Evolutionary conservation across 2,888 invertebrate genomes (phyloP), one percentile per base, ranked within the genome.

Genomic region (Punctoribates punctum): DNA sequence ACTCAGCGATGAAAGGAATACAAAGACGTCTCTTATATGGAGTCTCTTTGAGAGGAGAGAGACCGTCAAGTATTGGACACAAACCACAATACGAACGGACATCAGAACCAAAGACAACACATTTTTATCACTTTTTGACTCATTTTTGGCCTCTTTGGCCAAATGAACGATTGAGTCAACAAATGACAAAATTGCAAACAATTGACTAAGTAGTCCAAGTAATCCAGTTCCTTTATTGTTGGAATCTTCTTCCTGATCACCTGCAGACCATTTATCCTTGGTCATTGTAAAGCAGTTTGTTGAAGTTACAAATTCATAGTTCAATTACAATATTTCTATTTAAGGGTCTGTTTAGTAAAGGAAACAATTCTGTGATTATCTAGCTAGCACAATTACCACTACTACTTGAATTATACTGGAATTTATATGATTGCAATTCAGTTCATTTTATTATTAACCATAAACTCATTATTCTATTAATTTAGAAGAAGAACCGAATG

Each of bases 81-180:
- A n/a, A 5, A 20, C 34, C 1, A 65, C 17, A 13, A 65, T 38
- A 9, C 65, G 65, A 5, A 65, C 8, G 38, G 38, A 6, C 65
- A 65, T 65, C n/a, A 65, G 38, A 38, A 11, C 65, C 8, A 65
- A 6, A 8, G 38, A 13, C 2, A 38, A 38, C 2, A 3, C 38
- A 34, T 38, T 29, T 29, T 2, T 5, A 4, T 27, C 6, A 65
- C 25, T 65, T 9, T 65, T 65, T 2, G 13, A 5, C n/a, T 51
- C 4, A 51, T 38, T 11, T 4, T 38, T 11, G 11, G 25, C 38
- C 38, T 38, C 65, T 29, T 20, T 29, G 34, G n/a, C 65, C n/a
- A 65, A 65, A 65, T 65, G 65, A 11, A 65, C 38, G n/a, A 65
- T 65, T 65, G 65, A 65, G n/a, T 65, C 65, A 29, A 65, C 34